Evolutionary conservation across 2,888 invertebrate genomes (phyloP), one percentile per base, ranked within the genome.

Genomic region (Caenorhabditis sp.): DNA sequence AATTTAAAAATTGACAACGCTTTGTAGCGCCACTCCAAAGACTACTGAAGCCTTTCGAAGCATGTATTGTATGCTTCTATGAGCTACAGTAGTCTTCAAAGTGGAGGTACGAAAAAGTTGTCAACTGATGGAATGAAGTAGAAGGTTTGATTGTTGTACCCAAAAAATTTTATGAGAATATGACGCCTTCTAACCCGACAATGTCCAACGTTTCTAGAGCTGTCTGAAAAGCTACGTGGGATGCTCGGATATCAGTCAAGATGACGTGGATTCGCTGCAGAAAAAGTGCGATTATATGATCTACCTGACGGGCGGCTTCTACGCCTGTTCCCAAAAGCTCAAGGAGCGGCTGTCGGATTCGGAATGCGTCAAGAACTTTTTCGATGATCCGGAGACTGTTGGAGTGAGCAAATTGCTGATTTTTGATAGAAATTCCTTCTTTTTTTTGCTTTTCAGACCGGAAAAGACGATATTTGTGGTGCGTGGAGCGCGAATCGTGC

Each of bases 221-320:
- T 70, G 70, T 37, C 53, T 70, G 4, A 70, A 70, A 45, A 53
- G 53, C 37, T 43, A 59, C 46, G 35, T 70, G 1, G 70, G 70
- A 35, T 70, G 70, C 26, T 70, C 59, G 2, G 32, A 32, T 2
- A 70, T 70, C 37, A 53, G 43, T 22, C 70, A 70, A 35, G 43
- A 53, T 3, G 59, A 70, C 22, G 70, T 70, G 59, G 70, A 70
- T 20, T 0, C 20, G 8, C 17, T 72, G 20, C 56, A 48, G 15
- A 13, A 56, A 4, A 62, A 72, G 26, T 72, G 72, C 24, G 45
- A 63, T 15, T 72, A 72, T 41, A 63, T 72, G 72, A 41, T 13
- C 13, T 72, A 72, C 22, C 41, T 72, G 43, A 72, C 72, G 7
- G 72, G 72, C 6, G 72, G 32, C 2, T 72, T 72, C 32, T 72